Conservation (phyloP, 2,888 invertebrate species). For the Hartigia nigra region DNA sequence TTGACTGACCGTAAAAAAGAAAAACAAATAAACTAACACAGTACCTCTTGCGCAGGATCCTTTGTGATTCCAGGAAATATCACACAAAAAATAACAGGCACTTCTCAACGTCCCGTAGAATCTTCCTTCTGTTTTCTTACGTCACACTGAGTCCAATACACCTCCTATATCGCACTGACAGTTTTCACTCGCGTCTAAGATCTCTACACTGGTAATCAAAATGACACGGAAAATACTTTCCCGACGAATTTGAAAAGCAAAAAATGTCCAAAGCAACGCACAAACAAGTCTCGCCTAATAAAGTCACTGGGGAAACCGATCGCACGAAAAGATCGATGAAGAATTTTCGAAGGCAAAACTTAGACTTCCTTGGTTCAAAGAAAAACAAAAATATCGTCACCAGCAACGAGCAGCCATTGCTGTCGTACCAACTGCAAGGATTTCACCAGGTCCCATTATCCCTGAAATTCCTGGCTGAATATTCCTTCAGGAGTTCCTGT, state of each 20-base stretch:
- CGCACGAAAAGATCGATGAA: neutral
- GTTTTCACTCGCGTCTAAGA: neutral
- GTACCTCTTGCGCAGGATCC: neutral
- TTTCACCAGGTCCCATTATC: neutral
- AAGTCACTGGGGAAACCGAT: neutral
- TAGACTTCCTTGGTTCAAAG: neutral
- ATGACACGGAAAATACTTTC: neutral
- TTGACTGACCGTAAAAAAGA: neutral
- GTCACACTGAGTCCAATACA: neutral
- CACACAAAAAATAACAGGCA: neutral
- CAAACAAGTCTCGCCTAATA: neutral
- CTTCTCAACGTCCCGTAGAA: neutral
- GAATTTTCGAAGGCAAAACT: neutral
- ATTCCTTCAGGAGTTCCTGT: neutral
- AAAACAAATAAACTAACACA: neutral
- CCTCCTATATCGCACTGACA: neutral
- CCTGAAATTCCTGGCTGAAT: neutral
- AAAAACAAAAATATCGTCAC: neutral
- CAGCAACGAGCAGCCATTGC: neutral
- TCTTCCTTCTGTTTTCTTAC: neutral
- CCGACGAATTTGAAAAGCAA: no score
- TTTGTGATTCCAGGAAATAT: neutral
- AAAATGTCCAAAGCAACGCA: neutral
- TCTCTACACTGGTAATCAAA: neutral
- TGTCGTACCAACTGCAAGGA: neutral